phyloP scores from a whole-genome alignment of 1,140 invertebrate genomes.

The Musca vetustissima region DNA sequence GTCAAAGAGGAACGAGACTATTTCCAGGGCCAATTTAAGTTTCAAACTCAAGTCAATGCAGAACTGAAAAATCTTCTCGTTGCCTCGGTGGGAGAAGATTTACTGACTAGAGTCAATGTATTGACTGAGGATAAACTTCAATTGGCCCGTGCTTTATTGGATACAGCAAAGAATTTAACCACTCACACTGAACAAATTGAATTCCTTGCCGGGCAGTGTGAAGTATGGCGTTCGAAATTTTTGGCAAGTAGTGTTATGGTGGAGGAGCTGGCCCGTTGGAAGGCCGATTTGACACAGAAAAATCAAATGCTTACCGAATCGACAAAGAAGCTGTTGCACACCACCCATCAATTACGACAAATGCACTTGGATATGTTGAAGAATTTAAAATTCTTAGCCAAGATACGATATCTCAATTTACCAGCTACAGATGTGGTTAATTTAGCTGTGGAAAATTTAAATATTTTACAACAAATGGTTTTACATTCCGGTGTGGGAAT shows the following conservation, averaged over 20 bases:
- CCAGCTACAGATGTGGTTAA: conserved; percentile 57
- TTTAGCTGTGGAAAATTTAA: conserved; percentile 51
- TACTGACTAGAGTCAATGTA: conserved; percentile 83
- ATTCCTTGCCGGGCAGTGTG: conserved; percentile 87
- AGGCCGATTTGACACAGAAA: conserved; percentile 74
- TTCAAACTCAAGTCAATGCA: conserved; percentile 81
- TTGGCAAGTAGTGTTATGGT: conserved; percentile 90
- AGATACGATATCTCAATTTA: conserved; percentile 45
- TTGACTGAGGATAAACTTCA: conserved; percentile 89
- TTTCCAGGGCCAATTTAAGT: conserved; percentile 71
- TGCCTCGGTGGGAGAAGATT: conserved; percentile 91
- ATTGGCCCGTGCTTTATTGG: conserved; percentile 79
- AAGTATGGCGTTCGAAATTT: conserved; percentile 95
- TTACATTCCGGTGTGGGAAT: conserved; percentile 51
- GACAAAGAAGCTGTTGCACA: conserved; percentile 73
- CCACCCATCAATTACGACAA: conserved; percentile 70
- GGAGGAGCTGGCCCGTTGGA: conserved; percentile 84
- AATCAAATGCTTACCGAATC: conserved; percentile 75
- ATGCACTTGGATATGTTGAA: conserved; percentile 71
- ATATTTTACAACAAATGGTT: conserved; percentile 49
- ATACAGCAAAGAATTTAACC: conserved; percentile 79
- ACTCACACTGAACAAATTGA: conserved; percentile 91
- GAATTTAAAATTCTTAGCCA: conserved; percentile 58
- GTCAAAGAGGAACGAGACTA: conserved; percentile 65
- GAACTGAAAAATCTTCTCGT: conserved; percentile 91